These are phyloP conservation scores for Philopedon plagiatum DNA, from an alignment of 2,888 invertebrate species.

Conservation along the genomic window DNA sequence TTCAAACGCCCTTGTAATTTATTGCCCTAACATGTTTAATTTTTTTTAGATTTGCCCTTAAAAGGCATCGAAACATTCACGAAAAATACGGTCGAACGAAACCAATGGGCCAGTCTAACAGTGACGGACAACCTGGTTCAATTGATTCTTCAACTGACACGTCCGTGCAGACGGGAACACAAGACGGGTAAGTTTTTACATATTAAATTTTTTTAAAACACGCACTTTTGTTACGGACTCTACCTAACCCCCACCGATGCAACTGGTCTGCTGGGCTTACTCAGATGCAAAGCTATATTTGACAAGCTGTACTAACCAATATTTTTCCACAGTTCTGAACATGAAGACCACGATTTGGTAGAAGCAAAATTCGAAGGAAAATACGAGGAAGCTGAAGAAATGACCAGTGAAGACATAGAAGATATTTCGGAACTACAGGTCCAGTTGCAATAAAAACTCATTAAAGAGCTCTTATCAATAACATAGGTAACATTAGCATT, in stretches of 20 bases:
- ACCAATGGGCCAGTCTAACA: slow-evolving; percentile 63
- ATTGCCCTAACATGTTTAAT: no score
- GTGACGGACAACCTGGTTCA: slow-evolving; percentile 57
- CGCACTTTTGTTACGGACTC: no score
- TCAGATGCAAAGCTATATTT: no score
- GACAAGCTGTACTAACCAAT: no score
- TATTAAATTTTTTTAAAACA: not conserved
- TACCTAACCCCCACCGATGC: no score
- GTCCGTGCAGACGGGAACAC: slow-evolving; percentile 45
- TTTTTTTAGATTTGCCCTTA: slow-evolving; percentile 77
- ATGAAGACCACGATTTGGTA: slow-evolving; percentile 59
- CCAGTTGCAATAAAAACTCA: slow-evolving; percentile 62
- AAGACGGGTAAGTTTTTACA: slow-evolving; percentile 43
- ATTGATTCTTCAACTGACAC: slow-evolving; percentile 53
- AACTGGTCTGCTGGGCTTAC: no score
- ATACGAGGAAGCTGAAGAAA: slow-evolving; percentile 61
- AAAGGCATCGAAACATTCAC: slow-evolving; percentile 88
- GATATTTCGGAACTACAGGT: slow-evolving; percentile 67
- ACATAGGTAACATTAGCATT: slow-evolving; percentile 9
- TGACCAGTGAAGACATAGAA: slow-evolving; percentile 65
- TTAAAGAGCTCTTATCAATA: not conserved
- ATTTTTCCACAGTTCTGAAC: slow-evolving; percentile 52
- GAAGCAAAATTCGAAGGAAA: slow-evolving; percentile 65
- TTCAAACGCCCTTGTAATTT: not conserved
- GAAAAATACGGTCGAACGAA: slow-evolving; percentile 84